Evolutionary conservation across 2,113 vertebrate species (phyloP), one percentile per base, ranked within the genome.

Genomic region (Scolopax mira): DNA sequence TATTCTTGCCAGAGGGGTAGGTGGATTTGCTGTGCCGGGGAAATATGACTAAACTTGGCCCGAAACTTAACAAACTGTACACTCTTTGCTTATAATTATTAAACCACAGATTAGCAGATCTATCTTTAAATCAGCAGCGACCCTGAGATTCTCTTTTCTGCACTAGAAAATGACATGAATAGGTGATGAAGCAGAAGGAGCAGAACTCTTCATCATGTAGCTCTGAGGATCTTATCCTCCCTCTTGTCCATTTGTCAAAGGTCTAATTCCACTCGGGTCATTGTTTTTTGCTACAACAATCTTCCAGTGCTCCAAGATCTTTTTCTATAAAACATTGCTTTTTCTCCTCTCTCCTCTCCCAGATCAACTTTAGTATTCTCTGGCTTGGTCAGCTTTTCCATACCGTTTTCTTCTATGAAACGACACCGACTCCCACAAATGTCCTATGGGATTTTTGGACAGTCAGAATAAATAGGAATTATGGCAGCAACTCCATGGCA

Each of bases 41-140:
- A 93, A 96, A 85, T 90, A 95, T 93, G 95, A 96, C 87, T 97
- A 71, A 97, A 96, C 89, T 92, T 97, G 90, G 93, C 95, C 90
- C 84, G 81, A 90, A 95, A 96, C 64, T 75, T 61, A 64, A 93
- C 52, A 92, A 96, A 93, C 71, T 91, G 67, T 88, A 54, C n/a
- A 70, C 89, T 96, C 82, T 96, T 92, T 86, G 37, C 72, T 87
- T 94, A 41, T 86, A 95, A 87, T 95, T 97, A 93, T 94, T 92
- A 92, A 97, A 85, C 80, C 83, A 91, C 48, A 79, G 88, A 62
- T 78, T 92, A 96, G 66, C 52, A 85, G 66, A 65, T 71, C 78
- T 95, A n/a, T 90, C 88, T 94, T 88, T 85, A 90, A 88, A 75
- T 74, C 70, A 79, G 22, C 60, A 90, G 46, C 3, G 13, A 75